phyloP scores from a whole-genome alignment of 2,797 vertebrate genomes.

The Perodicticus potto region DNA sequence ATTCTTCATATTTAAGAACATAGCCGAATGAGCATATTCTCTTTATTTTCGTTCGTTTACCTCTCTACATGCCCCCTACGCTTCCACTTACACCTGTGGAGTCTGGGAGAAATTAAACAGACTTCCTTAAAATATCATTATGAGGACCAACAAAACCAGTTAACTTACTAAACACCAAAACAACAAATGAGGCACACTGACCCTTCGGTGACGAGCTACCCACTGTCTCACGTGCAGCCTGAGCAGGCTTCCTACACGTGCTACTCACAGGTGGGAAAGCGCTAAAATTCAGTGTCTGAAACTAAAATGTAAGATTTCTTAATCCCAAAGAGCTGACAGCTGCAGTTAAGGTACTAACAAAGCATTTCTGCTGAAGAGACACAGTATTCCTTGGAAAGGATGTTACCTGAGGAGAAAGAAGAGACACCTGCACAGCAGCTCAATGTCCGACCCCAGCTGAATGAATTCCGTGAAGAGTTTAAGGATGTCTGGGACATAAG shows the following conservation, averaged over 20 bases:
- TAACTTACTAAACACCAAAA: neutral
- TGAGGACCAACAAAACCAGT: neutral
- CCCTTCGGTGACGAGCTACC: neutral
- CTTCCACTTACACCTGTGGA: neutral
- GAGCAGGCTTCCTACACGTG: accelerated
- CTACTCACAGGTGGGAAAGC: neutral
- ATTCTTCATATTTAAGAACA: neutral
- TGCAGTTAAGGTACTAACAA: neutral
- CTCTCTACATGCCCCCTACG: neutral
- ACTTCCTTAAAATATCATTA: neutral
- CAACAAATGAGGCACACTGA: neutral
- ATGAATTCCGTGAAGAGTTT: slow-evolving; percentile 93
- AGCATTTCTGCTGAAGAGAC: neutral
- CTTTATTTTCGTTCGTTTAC: neutral
- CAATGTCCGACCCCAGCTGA: slow-evolving; percentile 92
- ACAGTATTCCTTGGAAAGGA: accelerated
- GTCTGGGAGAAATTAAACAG: neutral
- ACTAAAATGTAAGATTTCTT: neutral
- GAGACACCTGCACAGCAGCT: slow-evolving; percentile 96
- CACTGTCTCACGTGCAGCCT: neutral
- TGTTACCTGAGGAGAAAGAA: slow-evolving; percentile 96
- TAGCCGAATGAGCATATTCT: neutral
- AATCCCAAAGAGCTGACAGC: neutral
- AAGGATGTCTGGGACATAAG: slow-evolving; percentile 95
- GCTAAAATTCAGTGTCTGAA: neutral